Evolutionary conservation across 2,113 vertebrate genomes (phyloP).

Genomic region (Caranx ignobilis): DNA sequence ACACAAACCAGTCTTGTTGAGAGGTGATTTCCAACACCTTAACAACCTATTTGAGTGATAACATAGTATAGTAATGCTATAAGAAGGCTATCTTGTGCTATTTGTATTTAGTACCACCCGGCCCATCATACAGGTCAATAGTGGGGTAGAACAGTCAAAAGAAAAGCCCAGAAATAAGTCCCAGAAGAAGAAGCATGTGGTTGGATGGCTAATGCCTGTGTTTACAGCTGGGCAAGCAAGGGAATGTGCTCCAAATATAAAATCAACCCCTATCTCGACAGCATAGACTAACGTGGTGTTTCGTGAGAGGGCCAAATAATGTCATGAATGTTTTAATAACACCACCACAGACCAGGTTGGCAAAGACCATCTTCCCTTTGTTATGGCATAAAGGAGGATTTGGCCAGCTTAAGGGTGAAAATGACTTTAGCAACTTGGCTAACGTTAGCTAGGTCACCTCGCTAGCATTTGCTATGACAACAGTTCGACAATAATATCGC

Average conservation of each 20-base stretch:
- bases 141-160: background rate
- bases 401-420: conserved; percentile 75
- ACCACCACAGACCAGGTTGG: background rate
- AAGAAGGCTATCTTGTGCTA: background rate
- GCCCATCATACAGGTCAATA: background rate
- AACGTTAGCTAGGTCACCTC: conserved; percentile 72
- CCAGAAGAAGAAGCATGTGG: conserved; percentile 55
- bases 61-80: background rate
- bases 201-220: conserved; percentile 54
- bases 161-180: conserved; percentile 36
- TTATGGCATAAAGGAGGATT: conserved; percentile 68
- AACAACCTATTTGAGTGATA: background rate
- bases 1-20: background rate
- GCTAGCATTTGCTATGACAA: conserved; percentile 68
- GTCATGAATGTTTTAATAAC: background rate
- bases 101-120: background rate
- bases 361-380: conserved; percentile 51
- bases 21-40: background rate
- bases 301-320: background rate
- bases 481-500: conserved; percentile 49
- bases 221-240: conserved; percentile 74
- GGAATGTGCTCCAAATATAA: conserved; percentile 64
- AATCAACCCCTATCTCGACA: conserved; percentile 38
- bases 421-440: conserved; percentile 77
- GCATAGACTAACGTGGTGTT: conserved; percentile 7